Conservation (phyloP, 2,888 invertebrate species). For the Stenolophus ochropezus region DNA sequence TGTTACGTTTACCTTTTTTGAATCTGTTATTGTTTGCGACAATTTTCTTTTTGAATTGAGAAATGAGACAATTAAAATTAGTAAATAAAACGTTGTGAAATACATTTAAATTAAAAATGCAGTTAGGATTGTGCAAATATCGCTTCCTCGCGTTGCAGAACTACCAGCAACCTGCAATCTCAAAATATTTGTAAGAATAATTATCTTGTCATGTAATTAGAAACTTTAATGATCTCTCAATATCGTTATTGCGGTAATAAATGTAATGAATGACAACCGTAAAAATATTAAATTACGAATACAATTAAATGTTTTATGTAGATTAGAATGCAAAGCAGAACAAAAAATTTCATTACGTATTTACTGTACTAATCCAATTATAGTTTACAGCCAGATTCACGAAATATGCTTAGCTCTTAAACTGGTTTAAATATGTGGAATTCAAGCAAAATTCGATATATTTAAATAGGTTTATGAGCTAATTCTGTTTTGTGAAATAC, state of each 20-base stretch:
- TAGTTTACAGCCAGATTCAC: too few species aligned
- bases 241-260: neutral
- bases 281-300: too few species aligned
- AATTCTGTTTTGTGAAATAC: too few species aligned
- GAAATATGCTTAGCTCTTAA: too few species aligned
- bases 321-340: too few species aligned
- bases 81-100: constrained; percentile 26
- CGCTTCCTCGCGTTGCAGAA: constrained; percentile 16
- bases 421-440: too few species aligned
- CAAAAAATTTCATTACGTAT: too few species aligned
- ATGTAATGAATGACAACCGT: neutral
- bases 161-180: constrained; percentile 4
- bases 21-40: constrained; percentile 29
- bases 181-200: neutral
- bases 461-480: too few species aligned
- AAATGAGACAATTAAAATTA: constrained; percentile 32
- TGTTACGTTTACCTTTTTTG: constrained; percentile 14
- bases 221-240: neutral
- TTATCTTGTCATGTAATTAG: constrained; percentile 16
- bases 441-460: too few species aligned
- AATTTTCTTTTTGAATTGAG: constrained; percentile 9
- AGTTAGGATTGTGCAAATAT: constrained; percentile 23
- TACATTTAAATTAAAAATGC: constrained; percentile 14
- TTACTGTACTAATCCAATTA: too few species aligned
- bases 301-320: too few species aligned